phyloP scores from a whole-genome alignment of 2,113 vertebrate genomes.

The Vicugna pacos region DNA sequence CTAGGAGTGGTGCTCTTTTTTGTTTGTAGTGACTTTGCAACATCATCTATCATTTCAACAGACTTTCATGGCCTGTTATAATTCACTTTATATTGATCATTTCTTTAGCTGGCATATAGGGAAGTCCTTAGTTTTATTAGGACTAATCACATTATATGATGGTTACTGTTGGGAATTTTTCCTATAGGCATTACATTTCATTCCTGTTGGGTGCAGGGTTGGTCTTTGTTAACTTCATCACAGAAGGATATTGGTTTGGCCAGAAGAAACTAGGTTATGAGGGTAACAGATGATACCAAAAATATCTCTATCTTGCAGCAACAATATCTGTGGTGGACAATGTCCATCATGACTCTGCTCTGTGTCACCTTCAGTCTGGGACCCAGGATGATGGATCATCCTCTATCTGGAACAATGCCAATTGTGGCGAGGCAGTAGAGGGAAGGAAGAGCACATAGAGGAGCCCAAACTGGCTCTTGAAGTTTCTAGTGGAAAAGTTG shows the following conservation, averaged over 20 bases:
- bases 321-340: background rate
- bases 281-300: background rate
- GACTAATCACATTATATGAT: background rate
- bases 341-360: background rate
- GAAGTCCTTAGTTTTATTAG: conserved; percentile 5
- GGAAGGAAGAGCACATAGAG: background rate
- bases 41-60: background rate
- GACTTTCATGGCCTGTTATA: background rate
- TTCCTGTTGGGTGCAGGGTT: background rate
- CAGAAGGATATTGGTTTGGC: background rate
- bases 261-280: background rate
- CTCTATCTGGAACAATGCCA: background rate
- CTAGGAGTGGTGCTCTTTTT: background rate
- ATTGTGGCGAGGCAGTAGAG: no score
- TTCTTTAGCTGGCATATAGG: background rate
- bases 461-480: background rate
- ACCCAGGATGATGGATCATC: background rate
- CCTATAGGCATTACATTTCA: background rate
- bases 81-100: background rate
- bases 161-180: background rate
- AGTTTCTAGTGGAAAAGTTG: background rate
- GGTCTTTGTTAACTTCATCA: background rate
- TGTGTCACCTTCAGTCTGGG: background rate
- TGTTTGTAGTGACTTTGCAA: background rate
- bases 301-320: background rate